These are phyloP conservation scores for Rosalia funebris DNA, from an alignment of 2,888 invertebrate genomes.

Conservation along the genomic window DNA sequence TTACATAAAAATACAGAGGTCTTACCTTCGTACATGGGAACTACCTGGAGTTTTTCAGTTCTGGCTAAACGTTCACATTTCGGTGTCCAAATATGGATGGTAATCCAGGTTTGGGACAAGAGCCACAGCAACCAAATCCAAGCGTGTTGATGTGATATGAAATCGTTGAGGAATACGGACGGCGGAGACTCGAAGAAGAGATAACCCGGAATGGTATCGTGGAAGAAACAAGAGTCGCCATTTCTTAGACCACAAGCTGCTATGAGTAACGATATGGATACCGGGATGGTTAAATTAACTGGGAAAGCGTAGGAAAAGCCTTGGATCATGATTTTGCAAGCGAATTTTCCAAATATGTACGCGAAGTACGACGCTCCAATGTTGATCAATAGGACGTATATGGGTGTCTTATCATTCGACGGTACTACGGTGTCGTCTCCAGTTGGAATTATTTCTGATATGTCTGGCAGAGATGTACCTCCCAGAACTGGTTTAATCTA, in stretches of 20 bases:
- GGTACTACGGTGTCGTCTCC: conserved; percentile 79
- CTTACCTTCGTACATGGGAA: conserved; percentile 85
- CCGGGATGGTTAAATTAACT: conserved; percentile 90
- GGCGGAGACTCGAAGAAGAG: conserved; percentile 92
- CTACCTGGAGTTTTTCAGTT: conserved; percentile 94
- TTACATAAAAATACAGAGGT: not conserved
- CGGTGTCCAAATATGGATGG: conserved; percentile 97
- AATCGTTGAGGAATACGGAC: conserved; percentile 82
- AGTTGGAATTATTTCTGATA: conserved; percentile 79
- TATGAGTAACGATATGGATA: conserved; percentile 87
- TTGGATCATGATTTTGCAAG: conserved; percentile 96
- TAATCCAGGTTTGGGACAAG: conserved; percentile 95
- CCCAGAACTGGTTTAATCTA: conserved; percentile 72
- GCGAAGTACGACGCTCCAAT: conserved; percentile 85
- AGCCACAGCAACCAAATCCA: conserved; percentile 95
- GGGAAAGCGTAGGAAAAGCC: conserved; percentile 98
- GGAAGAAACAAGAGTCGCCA: conserved; percentile 89
- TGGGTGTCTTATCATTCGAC: conserved; percentile 76
- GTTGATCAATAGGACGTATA: conserved; percentile 83
- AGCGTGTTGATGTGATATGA: conserved; percentile 86
- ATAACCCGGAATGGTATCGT: conserved; percentile 86
- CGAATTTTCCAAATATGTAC: conserved; percentile 94
- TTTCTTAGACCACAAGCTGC: conserved; percentile 88
- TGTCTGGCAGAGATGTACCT: conserved; percentile 75
- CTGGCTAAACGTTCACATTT: conserved; percentile 96